Percentiles rank a stretch among this genome's conserved stretches.
Evolutionary conservation across 2,113 vertebrate genomes (phyloP).

Genomic region (Pachycephala philippinensis): DNA sequence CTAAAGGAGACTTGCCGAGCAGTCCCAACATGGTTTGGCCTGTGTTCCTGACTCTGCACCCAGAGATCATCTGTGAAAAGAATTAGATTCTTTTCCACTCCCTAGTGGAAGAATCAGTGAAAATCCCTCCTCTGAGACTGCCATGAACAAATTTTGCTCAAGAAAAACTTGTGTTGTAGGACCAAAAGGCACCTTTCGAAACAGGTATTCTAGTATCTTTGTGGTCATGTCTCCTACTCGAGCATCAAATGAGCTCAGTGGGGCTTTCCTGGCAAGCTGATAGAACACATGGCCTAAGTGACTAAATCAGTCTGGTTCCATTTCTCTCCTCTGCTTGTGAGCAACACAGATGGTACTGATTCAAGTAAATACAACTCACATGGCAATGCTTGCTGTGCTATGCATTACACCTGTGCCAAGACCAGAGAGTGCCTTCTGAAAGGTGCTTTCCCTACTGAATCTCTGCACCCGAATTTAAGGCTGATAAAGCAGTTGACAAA

Average conservation of each 20-base stretch:
- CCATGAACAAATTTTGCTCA: neutral
- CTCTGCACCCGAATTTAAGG: neutral
- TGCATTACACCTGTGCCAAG: neutral
- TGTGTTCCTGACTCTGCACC: neutral
- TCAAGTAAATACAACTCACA: neutral
- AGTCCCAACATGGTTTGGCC: neutral
- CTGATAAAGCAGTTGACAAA: neutral
- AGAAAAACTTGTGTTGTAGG: neutral
- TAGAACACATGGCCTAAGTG: neutral
- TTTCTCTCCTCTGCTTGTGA: neutral
- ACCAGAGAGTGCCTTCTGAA: neutral
- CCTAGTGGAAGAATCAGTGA: neutral
- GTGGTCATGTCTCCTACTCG: neutral
- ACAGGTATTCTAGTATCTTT: neutral
- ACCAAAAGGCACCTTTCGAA: neutral
- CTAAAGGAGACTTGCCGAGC: neutral
- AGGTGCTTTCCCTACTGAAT: neutral
- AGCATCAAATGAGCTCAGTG: neutral
- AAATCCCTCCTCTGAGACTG: neutral
- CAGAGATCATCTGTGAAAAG: neutral
- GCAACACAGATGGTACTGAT: neutral
- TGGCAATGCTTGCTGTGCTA: neutral
- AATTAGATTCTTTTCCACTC: neutral
- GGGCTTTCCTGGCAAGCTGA: neutral
- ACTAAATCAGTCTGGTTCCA: neutral